Conservation (phyloP, 2,888 invertebrate genomes). For the Linnaemya vulpina region DNA sequence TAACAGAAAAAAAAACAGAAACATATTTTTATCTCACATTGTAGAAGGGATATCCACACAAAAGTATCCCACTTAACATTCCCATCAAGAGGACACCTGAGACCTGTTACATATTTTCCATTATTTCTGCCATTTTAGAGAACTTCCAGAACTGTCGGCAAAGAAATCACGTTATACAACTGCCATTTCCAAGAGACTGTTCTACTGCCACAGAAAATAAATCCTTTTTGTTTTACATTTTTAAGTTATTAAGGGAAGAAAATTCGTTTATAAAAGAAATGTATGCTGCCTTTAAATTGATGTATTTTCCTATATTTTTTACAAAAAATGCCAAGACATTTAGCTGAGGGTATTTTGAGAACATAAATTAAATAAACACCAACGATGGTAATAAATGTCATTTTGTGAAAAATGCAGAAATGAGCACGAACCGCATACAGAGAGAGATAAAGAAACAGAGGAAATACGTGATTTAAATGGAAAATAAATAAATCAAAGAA, state of each 20-base stretch:
- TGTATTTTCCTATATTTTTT: not conserved
- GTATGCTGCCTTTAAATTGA: not conserved
- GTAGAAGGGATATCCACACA: no score
- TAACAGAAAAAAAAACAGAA: no score
- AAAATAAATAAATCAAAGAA: slow-evolving; percentile 51
- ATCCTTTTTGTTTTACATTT: not conserved
- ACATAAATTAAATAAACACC: slow-evolving; percentile 59
- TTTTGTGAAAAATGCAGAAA: slow-evolving; percentile 34
- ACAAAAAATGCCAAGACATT: not conserved
- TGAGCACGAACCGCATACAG: slow-evolving; percentile 35
- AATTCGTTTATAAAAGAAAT: not conserved
- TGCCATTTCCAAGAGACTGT: no score
- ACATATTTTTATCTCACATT: no score
- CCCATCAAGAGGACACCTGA: no score
- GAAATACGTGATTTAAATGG: slow-evolving; percentile 62
- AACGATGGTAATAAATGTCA: slow-evolving; percentile 46
- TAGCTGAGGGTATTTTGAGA: slow-evolving; percentile 34
- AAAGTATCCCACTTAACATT: no score
- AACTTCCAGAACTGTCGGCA: no score
- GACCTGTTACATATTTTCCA: no score
- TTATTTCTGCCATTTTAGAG: no score
- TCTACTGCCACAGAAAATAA: not conserved
- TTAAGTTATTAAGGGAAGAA: no score
- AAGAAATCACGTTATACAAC: no score
- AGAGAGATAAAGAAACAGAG: slow-evolving; percentile 40